Evolutionary conservation across 2,797 vertebrate genomes (phyloP).

Genomic region (Oreonectes daqikongensis): DNA sequence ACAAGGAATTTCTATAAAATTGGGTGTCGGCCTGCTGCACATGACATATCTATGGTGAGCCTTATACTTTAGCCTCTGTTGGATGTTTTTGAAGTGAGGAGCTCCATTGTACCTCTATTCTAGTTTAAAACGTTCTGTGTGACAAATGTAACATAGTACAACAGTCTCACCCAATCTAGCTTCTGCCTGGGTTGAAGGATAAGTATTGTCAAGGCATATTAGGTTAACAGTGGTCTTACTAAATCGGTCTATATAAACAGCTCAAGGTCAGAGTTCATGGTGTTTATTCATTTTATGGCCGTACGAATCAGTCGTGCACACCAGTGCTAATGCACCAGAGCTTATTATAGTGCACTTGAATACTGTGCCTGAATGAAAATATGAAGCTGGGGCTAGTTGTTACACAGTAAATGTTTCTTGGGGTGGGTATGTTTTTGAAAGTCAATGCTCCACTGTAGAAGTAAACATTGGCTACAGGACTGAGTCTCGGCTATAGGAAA

Average conservation of each 20-base stretch:
- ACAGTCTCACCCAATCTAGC: not conserved
- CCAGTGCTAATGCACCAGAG: slow-evolving; percentile 7
- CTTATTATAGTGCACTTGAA: slow-evolving; percentile 23
- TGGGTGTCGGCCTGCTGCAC: not conserved
- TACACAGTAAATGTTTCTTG: not conserved
- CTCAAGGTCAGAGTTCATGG: slow-evolving; percentile 1
- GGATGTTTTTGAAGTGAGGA: not conserved
- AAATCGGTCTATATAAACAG: not conserved
- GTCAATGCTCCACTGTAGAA: not conserved
- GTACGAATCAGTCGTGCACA: slow-evolving; percentile 23
- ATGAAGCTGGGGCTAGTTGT: not conserved
- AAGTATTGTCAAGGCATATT: slow-evolving; percentile 15
- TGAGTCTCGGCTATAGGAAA: not conserved
- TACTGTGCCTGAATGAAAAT: not conserved
- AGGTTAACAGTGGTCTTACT: not conserved
- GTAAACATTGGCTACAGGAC: not conserved
- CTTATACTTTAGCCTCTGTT: not conserved
- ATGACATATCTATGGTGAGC: not conserved
- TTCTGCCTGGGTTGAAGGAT: not conserved
- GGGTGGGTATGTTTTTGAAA: not conserved
- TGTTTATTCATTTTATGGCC: slow-evolving; percentile 12
- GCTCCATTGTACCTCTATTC: not conserved
- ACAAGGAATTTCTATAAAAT: not conserved
- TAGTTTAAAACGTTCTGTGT: not conserved
- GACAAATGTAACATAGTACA: not conserved